phyloP scores from a whole-genome alignment of 2,113 vertebrate genomes.

The Naja naja region DNA sequence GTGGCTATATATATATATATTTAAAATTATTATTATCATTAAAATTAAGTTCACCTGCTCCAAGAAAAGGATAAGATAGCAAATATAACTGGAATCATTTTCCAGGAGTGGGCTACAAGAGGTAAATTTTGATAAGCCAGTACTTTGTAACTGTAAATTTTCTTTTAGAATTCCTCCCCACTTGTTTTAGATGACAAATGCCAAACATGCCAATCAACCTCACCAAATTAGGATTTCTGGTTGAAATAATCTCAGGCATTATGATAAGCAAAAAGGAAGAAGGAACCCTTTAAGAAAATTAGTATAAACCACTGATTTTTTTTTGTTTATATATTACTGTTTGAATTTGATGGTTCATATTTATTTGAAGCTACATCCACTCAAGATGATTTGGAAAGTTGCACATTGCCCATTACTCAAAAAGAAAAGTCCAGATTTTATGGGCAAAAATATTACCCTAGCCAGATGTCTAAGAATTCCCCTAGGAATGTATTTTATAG shows the following conservation, averaged over 20 bases:
- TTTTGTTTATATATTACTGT: not conserved
- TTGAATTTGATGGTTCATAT: not conserved
- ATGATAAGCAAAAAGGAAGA: not conserved
- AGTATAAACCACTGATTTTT: not conserved
- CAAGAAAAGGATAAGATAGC: not conserved
- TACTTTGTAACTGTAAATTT: not conserved
- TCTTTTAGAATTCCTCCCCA: not conserved
- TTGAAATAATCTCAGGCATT: not conserved
- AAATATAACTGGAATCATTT: not conserved
- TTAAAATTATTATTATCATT: not conserved
- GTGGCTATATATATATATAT: too few relatives aligned
- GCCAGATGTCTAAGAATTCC: constrained; percentile 5
- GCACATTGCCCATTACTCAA: not conserved
- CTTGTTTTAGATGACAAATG: not conserved
- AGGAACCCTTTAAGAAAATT: not conserved
- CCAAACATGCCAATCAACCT: not conserved
- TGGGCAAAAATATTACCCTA: constrained; percentile 37
- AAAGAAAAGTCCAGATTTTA: constrained; percentile 32
- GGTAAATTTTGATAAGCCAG: not conserved
- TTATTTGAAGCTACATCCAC: not conserved
- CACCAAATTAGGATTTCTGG: not conserved
- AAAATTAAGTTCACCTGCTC: not conserved
- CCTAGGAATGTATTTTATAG: constrained; percentile 42
- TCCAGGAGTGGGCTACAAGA: not conserved
- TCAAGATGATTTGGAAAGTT: not conserved